Evolutionary conservation across 2,888 invertebrate genomes (phyloP), one percentile per base, ranked within the genome.

Genomic region (Galerucella calmariensis): DNA sequence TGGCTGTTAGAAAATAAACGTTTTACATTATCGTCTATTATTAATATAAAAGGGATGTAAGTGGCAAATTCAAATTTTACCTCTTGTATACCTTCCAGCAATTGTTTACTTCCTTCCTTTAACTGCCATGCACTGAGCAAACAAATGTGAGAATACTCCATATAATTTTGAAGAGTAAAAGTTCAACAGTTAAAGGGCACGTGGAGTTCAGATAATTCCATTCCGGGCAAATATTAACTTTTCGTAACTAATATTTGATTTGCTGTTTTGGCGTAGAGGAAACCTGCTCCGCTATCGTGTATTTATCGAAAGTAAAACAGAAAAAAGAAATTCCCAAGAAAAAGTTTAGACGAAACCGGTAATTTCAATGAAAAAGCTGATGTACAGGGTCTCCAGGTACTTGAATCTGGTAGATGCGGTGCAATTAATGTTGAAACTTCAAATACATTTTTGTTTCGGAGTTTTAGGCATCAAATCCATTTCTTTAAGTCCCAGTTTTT

Each of bases 71-170:
- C 58, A 71, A 73, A 76, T 75, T 78, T 77, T 77, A 79, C 79
- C 78, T 80, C 80, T 80, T 77, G 41, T 61, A 77, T 80, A 79
- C 81, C 83, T 82, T 81, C 79, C 67, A 81, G 83, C 82, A 78
- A 82, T 83, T 82, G 81, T 81, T 83, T 81, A 76, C 82, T 82
- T 83, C 82, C 82, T 81, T 81, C 78, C 78, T 79, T 75, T 75
- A 78, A 74, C 77, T 12, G 48, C 48, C 76, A 67, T 63, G 69
- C 76, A 73, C 72, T 77, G 77, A 73, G 78, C 80, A 81, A 83
- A 83, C 82, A 83, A 82, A 82, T 78, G 81, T 77, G 79, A 82
- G 78, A 80, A 80, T 80, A 82, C 82, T 83, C 82, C 78, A 76
- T 81, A 78, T 82, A 81, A 81, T 81, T 82, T 81, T 78, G 78